Conservation (phyloP, 2,888 invertebrate genomes). For the Tetragonisca angustula region DNA sequence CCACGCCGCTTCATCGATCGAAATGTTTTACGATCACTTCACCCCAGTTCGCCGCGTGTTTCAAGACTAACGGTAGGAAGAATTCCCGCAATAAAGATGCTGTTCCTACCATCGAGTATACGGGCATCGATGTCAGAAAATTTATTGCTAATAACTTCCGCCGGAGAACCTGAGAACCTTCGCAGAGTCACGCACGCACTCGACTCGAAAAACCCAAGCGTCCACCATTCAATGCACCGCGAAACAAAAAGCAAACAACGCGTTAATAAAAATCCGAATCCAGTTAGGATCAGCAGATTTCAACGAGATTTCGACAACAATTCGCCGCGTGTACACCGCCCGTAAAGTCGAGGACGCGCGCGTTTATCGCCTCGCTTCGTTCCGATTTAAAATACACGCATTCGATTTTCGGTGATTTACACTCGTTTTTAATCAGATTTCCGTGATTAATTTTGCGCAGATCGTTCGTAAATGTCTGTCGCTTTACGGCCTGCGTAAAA, state of each 20-base stretch:
- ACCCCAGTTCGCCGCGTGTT: not conserved
- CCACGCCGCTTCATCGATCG: not conserved
- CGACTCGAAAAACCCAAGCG: not conserved
- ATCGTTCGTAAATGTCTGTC: not conserved
- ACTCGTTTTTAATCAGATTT: not conserved
- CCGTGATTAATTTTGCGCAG: not conserved
- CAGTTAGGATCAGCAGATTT: not conserved
- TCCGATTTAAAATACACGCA: not conserved
- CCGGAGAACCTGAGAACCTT: not conserved
- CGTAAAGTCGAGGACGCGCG: not conserved
- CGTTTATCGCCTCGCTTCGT: not conserved
- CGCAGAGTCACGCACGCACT: not conserved
- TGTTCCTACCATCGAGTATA: not conserved
- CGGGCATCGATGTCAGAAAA: not conserved
- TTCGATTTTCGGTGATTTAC: not conserved
- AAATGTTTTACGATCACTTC: not conserved
- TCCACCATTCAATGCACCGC: not conserved
- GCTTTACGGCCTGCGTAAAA: not conserved
- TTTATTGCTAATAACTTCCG: not conserved
- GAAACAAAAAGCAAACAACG: not conserved
- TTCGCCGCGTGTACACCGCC: not conserved
- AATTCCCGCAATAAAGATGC: not conserved
- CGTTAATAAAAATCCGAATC: not conserved
- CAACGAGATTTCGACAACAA: not conserved
- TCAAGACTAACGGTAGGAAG: not conserved